These are phyloP conservation scores for Dolomedes plantarius DNA, from an alignment of 2,888 invertebrate genomes.

Conservation along the genomic window DNA sequence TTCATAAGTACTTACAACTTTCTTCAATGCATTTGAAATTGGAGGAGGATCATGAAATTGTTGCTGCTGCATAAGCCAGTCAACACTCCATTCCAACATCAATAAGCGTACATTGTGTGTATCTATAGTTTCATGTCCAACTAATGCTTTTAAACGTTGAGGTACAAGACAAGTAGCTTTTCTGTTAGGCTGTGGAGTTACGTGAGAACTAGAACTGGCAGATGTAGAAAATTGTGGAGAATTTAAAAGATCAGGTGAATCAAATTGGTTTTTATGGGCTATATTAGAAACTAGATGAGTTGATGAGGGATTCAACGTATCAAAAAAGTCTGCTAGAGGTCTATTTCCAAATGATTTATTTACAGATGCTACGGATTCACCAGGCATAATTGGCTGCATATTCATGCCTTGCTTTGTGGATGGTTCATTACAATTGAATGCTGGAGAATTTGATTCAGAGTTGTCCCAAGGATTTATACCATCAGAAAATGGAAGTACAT, in stretches of 20 bases:
- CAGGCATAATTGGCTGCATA: too few relatives aligned
- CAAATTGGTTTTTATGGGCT: background rate
- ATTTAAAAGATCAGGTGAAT: background rate
- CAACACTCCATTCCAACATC: conserved; percentile 73
- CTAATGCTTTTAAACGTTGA: conserved; percentile 29
- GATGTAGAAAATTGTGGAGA: background rate
- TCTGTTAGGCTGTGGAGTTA: background rate
- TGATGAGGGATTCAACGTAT: background rate
- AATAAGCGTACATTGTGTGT: conserved; percentile 36
- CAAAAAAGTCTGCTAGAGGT: background rate
- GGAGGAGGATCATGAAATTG: conserved; percentile 46
- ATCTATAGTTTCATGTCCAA: conserved; percentile 40
- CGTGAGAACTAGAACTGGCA: background rate
- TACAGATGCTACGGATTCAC: background rate
- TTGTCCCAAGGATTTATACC: too few relatives aligned
- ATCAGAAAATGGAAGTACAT: too few relatives aligned
- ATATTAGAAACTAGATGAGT: too few relatives aligned
- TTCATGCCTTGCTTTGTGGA: too few relatives aligned
- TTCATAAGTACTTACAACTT: conserved; percentile 29
- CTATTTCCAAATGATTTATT: background rate
- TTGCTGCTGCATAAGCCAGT: conserved; percentile 72
- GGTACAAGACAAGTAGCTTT: conserved; percentile 38
- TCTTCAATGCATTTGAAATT: conserved; percentile 29
- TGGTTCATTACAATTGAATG: too few relatives aligned
- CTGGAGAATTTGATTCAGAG: too few relatives aligned